A percentile compares a stretch with the other conserved stretches of the same genome.
These are phyloP conservation scores for Clavelina lepadiformis DNA, from an alignment of 23 tunicate species.

Conservation along the genomic window DNA sequence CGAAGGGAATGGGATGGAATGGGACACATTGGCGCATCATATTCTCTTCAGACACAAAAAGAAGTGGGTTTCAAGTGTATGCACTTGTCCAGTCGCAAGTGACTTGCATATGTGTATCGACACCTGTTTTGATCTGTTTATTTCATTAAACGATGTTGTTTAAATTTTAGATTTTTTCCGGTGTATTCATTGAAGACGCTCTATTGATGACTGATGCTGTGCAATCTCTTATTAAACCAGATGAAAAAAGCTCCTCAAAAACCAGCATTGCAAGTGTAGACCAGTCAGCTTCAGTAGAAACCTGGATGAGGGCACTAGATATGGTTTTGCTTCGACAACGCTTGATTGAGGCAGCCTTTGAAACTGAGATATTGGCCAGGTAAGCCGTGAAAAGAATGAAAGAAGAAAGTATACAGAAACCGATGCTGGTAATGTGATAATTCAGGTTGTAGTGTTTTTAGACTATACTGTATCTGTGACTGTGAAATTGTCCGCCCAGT, in stretches of 20 bases:
- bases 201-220: slow-evolving; percentile 46
- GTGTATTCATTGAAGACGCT: slow-evolving; percentile 49
- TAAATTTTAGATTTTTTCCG: slow-evolving; percentile 56
- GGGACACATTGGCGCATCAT: slow-evolving; percentile 55
- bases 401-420: no score
- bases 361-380: slow-evolving; percentile 76
- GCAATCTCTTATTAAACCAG: slow-evolving; percentile 6
- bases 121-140: neutral
- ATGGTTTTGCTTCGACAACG: slow-evolving; percentile 59
- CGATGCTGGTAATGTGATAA: no score
- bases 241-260: slow-evolving; percentile 7
- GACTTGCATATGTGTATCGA: no score
- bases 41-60: slow-evolving; percentile 30
- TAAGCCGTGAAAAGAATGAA: neutral
- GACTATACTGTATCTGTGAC: no score
- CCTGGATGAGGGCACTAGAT: slow-evolving; percentile 49
- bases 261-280: slow-evolving; percentile 8
- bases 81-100: no score
- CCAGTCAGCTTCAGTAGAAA: neutral
- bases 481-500: no score
- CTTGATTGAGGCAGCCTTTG: slow-evolving; percentile 66
- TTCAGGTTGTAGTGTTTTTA: no score
- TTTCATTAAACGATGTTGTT: neutral
- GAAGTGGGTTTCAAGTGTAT: slow-evolving; percentile 50
- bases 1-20: slow-evolving; percentile 73